Conservation (phyloP, 2,113 vertebrate genomes). For the Microtus pennsylvanicus region DNA sequence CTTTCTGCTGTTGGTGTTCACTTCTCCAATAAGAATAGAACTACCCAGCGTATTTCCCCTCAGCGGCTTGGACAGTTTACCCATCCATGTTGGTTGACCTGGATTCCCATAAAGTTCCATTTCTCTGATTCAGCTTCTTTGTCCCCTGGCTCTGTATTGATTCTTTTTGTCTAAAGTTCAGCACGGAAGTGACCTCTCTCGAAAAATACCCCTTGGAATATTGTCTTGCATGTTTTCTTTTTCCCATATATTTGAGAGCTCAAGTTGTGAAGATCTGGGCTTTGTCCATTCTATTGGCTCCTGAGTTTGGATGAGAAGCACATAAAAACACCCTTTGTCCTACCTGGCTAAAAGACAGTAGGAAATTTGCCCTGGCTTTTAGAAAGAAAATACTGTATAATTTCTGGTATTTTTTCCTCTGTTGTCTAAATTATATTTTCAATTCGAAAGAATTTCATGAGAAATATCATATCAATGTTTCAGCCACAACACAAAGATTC, state of each 20-base stretch:
- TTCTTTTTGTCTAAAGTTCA: constrained; percentile 30
- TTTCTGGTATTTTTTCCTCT: constrained; percentile 82
- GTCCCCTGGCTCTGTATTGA: not conserved
- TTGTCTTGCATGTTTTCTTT: not conserved
- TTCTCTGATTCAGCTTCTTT: not conserved
- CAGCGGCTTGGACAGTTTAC: not conserved
- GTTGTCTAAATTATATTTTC: constrained; percentile 82
- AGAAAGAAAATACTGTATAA: not conserved
- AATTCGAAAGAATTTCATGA: not conserved
- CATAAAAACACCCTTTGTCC: constrained; percentile 35
- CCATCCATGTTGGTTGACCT: not conserved
- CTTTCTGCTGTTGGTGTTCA: not conserved
- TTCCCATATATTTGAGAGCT: not conserved
- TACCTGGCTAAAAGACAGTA: not conserved
- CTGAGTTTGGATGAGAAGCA: not conserved
- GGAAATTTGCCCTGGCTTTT: constrained; percentile 20
- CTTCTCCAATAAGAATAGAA: not conserved
- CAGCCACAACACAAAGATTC: constrained; percentile 89
- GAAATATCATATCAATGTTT: constrained; percentile 73
- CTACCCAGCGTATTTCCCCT: not conserved
- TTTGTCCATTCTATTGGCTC: not conserved
- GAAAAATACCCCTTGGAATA: not conserved
- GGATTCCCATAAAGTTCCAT: not conserved
- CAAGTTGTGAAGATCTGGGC: not conserved
- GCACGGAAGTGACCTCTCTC: not conserved